A percentile compares a stretch with the other conserved stretches of the same genome.
Evolutionary conservation across 2,113 vertebrate species (phyloP).

Genomic region (Meles meles): DNA sequence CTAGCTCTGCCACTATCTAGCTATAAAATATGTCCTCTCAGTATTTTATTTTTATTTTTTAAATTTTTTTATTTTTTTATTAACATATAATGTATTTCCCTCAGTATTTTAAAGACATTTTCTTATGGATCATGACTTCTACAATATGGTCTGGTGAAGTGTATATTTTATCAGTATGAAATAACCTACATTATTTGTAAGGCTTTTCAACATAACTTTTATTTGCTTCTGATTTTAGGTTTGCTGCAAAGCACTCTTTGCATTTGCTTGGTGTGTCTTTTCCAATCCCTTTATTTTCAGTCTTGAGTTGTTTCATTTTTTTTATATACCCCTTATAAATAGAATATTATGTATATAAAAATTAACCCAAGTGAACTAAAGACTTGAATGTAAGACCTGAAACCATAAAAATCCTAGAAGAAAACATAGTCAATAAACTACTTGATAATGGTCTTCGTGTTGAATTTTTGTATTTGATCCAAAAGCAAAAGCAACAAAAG

Average conservation of each 20-base stretch:
- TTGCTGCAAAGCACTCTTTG: not conserved
- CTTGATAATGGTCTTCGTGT: not conserved
- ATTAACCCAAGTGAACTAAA: not conserved
- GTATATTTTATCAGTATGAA: not conserved
- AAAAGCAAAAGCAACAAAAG: not conserved
- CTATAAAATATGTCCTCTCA: not conserved
- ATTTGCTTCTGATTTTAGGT: not conserved
- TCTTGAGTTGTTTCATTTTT: not conserved
- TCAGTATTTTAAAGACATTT: not conserved
- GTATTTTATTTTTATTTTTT: not conserved
- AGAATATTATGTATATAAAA: not conserved
- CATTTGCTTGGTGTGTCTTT: not conserved
- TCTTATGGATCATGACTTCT: not conserved
- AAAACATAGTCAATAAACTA: not conserved
- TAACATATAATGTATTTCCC: no score
- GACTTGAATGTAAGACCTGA: not conserved
- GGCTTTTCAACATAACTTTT: not conserved
- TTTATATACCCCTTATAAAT: not conserved
- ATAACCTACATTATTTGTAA: not conserved
- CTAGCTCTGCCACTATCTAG: not conserved
- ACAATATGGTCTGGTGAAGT: not conserved
- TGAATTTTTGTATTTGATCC: not conserved
- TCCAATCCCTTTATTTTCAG: not conserved
- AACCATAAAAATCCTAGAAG: not conserved
- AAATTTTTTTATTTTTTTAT: no score